These are phyloP conservation scores for Rhopalosiphum nymphaeae DNA, from an alignment of 2,888 invertebrate genomes.

Conservation along the genomic window DNA sequence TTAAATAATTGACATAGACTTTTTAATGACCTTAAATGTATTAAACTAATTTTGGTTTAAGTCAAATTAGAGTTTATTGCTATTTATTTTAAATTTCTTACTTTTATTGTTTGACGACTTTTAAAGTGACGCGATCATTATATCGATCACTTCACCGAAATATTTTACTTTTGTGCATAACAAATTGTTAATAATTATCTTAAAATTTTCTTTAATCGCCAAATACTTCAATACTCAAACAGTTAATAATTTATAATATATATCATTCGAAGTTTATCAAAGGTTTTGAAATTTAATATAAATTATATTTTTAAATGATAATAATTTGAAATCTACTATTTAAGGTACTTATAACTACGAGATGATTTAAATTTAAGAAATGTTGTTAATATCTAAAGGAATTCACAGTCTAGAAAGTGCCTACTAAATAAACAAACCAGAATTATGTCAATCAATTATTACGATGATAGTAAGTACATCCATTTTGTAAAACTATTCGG, in stretches of 20 bases:
- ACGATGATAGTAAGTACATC: background rate
- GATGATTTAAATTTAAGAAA: background rate
- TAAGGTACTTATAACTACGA: background rate
- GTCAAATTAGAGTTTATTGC: background rate
- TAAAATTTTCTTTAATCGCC: background rate
- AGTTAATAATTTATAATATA: background rate
- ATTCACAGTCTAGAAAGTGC: background rate
- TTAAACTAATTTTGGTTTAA: background rate
- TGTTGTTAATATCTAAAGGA: background rate
- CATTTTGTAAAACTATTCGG: slow-evolving; percentile 15
- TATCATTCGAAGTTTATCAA: background rate
- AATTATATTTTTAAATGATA: background rate
- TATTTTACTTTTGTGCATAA: too few relatives aligned
- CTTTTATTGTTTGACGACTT: background rate
- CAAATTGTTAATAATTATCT: background rate
- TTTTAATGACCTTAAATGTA: background rate
- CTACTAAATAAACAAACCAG: background rate
- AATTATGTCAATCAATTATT: background rate
- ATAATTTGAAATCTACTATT: background rate
- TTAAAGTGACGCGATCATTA: background rate
- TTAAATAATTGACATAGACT: background rate
- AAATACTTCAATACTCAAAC: background rate
- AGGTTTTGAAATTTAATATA: background rate
- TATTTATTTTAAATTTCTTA: background rate
- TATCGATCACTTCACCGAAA: too few relatives aligned